Conservation (phyloP, 2,113 vertebrate genomes). For the Odocoileus hemionus region DNA sequence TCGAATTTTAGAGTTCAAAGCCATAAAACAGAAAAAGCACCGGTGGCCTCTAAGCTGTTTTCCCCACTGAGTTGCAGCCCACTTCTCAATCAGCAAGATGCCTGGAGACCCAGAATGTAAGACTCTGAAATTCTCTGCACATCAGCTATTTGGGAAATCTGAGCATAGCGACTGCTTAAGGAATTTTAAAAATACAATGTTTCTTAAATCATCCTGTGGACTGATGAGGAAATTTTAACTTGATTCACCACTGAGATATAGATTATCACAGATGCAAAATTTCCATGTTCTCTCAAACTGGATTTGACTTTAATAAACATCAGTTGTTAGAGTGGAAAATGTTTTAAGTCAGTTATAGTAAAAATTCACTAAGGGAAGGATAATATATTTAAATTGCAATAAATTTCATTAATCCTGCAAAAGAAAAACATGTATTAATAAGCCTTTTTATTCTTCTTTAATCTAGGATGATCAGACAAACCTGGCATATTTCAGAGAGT, state of each 20-base stretch:
- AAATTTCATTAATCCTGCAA: background rate
- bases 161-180: background rate
- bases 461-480: background rate
- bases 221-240: background rate
- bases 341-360: background rate
- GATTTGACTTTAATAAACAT: background rate
- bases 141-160: background rate
- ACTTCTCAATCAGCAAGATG: background rate
- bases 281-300: background rate
- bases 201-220: background rate
- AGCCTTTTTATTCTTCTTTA: background rate
- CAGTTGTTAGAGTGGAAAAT: background rate
- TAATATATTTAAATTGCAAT: background rate
- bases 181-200: background rate
- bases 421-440: background rate
- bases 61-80: background rate
- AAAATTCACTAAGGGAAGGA: background rate
- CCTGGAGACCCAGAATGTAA: background rate
- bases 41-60: background rate
- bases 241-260: background rate
- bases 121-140: background rate
- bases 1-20: background rate
- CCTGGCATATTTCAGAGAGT: background rate
- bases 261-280: background rate
- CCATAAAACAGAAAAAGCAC: background rate